These are phyloP conservation scores for Cassiopea xamachana DNA, from an alignment of 30 jellyfish, hydroid and myxozoan species.

Conservation along the genomic window DNA sequence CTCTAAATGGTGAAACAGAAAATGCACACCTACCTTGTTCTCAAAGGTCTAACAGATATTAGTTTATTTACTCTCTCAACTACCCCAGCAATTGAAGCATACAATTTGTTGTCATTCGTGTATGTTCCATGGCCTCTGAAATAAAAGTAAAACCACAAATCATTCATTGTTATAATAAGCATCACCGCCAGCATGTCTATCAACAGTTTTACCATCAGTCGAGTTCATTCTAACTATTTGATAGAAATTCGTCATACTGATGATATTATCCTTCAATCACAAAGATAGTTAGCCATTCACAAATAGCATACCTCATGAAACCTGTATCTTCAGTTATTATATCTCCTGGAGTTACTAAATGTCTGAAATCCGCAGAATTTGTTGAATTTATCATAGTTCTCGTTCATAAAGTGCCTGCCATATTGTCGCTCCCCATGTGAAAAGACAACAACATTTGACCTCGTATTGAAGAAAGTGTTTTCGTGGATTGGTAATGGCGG, in stretches of 20 bases:
- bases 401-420: not conserved
- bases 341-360: conserved; percentile 97
- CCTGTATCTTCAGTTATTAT: conserved; percentile 96
- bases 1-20: not conserved
- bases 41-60: conserved; percentile 89
- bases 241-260: too few species aligned
- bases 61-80: conserved; percentile 98
- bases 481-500: conserved; percentile 48
- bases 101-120: conserved; percentile 70
- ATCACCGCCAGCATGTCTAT: not conserved
- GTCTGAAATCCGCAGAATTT: conserved; percentile 58
- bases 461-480: not conserved
- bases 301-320: conserved; percentile 77
- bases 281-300: not conserved
- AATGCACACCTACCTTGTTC: conserved; percentile 68
- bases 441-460: conserved; percentile 24
- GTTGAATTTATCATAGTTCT: conserved; percentile 12
- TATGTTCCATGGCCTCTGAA: conserved; percentile 98
- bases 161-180: not conserved
- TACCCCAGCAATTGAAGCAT: conserved; percentile 99
- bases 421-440: conserved; percentile 10
- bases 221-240: too few species aligned
- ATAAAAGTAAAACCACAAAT: not conserved
- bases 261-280: too few species aligned
- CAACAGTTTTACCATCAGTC: not conserved